Evolutionary conservation across 35 echinoderm and acorn worm genomes (phyloP).

Genomic region (Heliocidaris tuberculata): DNA sequence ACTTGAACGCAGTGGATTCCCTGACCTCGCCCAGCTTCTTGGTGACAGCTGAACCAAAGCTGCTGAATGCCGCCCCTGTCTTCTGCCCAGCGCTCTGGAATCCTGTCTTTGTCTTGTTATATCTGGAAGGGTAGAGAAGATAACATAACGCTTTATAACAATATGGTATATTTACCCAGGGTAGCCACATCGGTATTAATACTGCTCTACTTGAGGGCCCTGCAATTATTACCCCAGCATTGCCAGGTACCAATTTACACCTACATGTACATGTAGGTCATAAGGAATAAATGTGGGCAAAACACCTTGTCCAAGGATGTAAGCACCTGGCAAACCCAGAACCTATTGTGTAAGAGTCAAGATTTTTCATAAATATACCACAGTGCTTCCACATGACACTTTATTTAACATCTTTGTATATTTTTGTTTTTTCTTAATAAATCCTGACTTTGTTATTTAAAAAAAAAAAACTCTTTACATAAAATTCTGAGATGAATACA

Average conservation of each 20-base stretch:
- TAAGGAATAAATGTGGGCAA: neutral
- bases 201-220: no score
- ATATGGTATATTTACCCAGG: constrained; percentile 12
- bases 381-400: no score
- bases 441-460: no score
- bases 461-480: no score
- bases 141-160: neutral
- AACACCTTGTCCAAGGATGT: no score
- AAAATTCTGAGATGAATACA: no score
- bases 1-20: constrained; percentile 94
- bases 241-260: neutral
- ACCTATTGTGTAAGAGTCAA: no score
- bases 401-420: no score
- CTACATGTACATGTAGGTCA: neutral
- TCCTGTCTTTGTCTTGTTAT: constrained; percentile 96
- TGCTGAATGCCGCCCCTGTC: constrained; percentile 86
- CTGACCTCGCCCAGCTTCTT: constrained; percentile 91
- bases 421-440: no score
- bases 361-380: no score
- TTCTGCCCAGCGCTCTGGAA: constrained; percentile 86
- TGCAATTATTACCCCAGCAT: no score
- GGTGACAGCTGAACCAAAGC: constrained; percentile 76
- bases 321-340: neutral
- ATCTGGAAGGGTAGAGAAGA: constrained; percentile 49
- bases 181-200: neutral